Conservation (phyloP, 2,113 vertebrate species). For the Dasyornis broadbenti region DNA sequence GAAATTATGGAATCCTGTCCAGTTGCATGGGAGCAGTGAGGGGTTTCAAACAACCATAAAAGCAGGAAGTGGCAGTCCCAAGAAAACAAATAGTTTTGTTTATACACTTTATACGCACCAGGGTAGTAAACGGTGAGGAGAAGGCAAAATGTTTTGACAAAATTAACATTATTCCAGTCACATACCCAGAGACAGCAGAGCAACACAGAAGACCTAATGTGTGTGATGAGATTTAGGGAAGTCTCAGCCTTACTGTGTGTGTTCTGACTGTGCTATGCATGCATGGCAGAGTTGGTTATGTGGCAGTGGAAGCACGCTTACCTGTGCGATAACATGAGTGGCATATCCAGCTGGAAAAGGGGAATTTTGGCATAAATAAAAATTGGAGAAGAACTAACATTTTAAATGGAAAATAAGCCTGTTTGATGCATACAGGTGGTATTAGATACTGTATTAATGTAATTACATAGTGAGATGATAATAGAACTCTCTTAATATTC, state of each 20-base stretch:
- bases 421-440: background rate
- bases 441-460: background rate
- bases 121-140: background rate
- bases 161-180: background rate
- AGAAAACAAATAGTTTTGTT: too few species aligned
- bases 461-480: background rate
- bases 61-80: fast-evolving
- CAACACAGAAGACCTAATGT: background rate
- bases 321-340: background rate
- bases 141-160: background rate
- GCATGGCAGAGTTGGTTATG: background rate
- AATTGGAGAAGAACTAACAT: background rate
- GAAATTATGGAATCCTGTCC: background rate
- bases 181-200: background rate
- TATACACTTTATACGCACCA: background rate
- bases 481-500: background rate
- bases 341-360: background rate
- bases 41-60: background rate
- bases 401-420: background rate
- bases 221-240: background rate
- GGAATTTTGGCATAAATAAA: background rate
- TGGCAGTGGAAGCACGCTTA: background rate
- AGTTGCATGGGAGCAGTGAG: background rate
- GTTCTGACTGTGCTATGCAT: background rate
- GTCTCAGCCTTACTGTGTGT: background rate